These are phyloP conservation scores for Cecropterus lyciades DNA, from an alignment of 1,140 invertebrate genomes.

Conservation along the genomic window DNA sequence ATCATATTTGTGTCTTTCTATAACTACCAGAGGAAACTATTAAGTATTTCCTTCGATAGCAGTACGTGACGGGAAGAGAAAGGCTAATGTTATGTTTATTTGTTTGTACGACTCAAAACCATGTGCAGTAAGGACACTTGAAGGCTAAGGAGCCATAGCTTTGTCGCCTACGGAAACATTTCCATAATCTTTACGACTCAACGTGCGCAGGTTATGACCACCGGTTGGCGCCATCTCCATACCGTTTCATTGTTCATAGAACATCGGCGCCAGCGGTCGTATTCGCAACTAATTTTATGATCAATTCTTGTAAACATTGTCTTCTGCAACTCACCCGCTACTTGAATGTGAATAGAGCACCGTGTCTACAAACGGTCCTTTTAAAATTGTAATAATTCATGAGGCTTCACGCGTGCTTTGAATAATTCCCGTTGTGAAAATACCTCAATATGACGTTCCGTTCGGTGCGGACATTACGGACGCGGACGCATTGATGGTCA, in stretches of 20 bases:
- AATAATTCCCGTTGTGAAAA: conserved; percentile 55
- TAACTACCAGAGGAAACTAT: neutral
- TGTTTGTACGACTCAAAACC: neutral
- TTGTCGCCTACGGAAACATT: conserved; percentile 8
- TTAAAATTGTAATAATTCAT: conserved; percentile 73
- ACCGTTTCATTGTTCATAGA: conserved; percentile 79
- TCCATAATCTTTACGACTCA: conserved; percentile 27
- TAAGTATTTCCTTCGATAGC: conserved; percentile 11
- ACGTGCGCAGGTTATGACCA: conserved; percentile 68
- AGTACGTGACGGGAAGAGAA: conserved; percentile 18
- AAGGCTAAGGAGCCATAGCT: neutral
- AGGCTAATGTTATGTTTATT: conserved; percentile 4
- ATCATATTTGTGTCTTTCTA: too few relatives aligned
- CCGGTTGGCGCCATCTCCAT: conserved; percentile 69
- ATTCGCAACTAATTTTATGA: conserved; percentile 77
- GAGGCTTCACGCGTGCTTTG: conserved; percentile 54
- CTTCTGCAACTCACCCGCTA: conserved; percentile 62
- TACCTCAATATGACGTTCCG: conserved; percentile 53
- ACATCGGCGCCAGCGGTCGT: conserved; percentile 69
- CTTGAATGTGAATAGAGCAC: conserved; percentile 65
- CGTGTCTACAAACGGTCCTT: conserved; percentile 54
- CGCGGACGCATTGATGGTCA: conserved; percentile 43
- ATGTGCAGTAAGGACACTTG: neutral
- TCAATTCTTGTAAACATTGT: conserved; percentile 58
- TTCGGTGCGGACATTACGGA: conserved; percentile 42